Conservation (phyloP, 2,797 vertebrate genomes). For the Enteromius paludinosus region DNA sequence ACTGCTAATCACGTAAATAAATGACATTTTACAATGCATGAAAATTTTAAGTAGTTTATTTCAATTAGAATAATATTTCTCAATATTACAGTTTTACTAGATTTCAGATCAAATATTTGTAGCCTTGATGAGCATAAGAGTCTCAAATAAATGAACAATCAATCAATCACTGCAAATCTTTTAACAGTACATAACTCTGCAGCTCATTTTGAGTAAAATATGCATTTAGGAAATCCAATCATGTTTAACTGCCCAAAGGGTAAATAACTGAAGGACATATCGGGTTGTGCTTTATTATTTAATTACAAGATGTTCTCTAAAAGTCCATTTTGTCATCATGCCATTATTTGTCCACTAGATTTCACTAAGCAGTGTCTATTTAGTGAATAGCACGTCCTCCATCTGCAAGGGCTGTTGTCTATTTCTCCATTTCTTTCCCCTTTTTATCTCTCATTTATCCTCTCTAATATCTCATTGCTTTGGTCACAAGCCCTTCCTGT, state of each 20-base stretch:
- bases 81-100: neutral
- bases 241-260: neutral
- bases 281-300: neutral
- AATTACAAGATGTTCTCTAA: neutral
- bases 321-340: slow-evolving; percentile 3
- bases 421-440: slow-evolving; percentile 13
- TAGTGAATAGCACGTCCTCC: slow-evolving; percentile 62
- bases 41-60: neutral
- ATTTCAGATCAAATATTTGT: neutral
- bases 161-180: neutral
- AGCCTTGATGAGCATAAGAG: neutral
- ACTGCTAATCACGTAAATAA: neutral
- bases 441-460: slow-evolving; percentile 33
- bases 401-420: slow-evolving; percentile 45
- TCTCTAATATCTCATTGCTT: slow-evolving; percentile 8
- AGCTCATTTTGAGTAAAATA: neutral
- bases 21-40: neutral
- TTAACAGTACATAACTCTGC: neutral
- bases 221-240: neutral
- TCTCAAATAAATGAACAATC: neutral
- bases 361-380: slow-evolving; percentile 66
- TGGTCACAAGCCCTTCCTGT: slow-evolving; percentile 8
- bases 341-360: slow-evolving; percentile 53
- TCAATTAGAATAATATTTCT: neutral
- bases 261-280: neutral